phyloP scores from a whole-genome alignment of 2,113 vertebrate genomes.

The Trichomycterus rosablanca region DNA sequence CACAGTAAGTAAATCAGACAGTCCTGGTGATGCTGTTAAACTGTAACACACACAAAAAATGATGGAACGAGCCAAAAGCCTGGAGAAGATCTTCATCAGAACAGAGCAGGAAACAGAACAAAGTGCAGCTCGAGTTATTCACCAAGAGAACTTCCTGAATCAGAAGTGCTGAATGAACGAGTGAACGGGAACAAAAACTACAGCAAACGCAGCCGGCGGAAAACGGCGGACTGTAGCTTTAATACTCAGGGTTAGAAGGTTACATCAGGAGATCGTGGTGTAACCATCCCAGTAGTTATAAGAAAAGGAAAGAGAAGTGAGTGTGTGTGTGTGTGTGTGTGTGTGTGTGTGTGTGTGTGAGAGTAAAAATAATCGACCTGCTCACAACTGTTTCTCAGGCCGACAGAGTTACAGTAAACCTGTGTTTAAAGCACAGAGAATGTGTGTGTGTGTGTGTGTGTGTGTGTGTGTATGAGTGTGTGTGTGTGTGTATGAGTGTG shows the following conservation, averaged over 20 bases:
- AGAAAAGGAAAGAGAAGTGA: conserved; percentile 5
- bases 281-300: background rate
- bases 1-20: too few species aligned
- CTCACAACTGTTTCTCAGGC: background rate
- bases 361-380: conserved; percentile 25
- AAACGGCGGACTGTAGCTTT: conserved; percentile 19
- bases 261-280: conserved; percentile 9
- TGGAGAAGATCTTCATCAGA: too few species aligned
- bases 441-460: background rate
- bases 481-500: too few species aligned
- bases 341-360: conserved; percentile 8
- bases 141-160: too few species aligned
- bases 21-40: too few species aligned
- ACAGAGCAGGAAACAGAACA: too few species aligned
- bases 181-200: too few species aligned
- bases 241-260: conserved; percentile 9
- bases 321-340: conserved; percentile 9
- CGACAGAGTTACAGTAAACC: background rate
- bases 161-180: too few species aligned
- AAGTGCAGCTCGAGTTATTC: too few species aligned
- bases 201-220: too few species aligned
- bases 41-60: too few species aligned
- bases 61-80: too few species aligned
- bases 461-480: conserved; percentile 15
- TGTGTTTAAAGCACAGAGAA: background rate